Base-by-base conservation (phyloP, 1,140 invertebrate species). In the Samia ricini region DNA sequence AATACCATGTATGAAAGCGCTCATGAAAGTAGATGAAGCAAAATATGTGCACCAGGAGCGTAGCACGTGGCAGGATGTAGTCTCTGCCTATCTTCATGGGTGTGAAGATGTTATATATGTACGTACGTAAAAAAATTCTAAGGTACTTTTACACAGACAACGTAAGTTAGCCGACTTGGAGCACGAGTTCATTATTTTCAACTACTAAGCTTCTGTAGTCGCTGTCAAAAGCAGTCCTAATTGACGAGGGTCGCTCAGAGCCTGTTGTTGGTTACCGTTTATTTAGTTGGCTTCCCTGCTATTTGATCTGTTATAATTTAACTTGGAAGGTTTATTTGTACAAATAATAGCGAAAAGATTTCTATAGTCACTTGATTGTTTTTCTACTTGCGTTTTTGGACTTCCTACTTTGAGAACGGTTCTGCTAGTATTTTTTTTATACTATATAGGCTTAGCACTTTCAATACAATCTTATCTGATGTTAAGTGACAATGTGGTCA, bases 241-340 rank as follows among this genome's bases (percentile, higher is more conserved):
- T 75, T 85, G 83, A 85, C 83, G 79, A 85, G 81, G 83, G 83
- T 85, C 7, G 51, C 22, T 52, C 51, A 52, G 20, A n/a, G n/a
- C 29, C 42, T 49, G n/a, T n/a, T 63, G 60, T 64, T 68, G 56
- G 67, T 64, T 54, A 68, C 59, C 74, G 71, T 81, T 81, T 79
- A 84, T 79, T 79, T 81, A 79, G 73, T 80, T 79, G 79, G 81
- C 77, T 74, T 76, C 68, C 62, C 18, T 20, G 59, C 68, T 60
- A 66, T 68, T 71, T 78, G 65, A 74, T 78, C 78, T 69, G 68
- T 66, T 69, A 71, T 77, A 79, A 76, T 77, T 77, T 76, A 55
- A 55, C 52, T 21, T 12, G 8, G 33, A 15, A 42, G 26, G 3
- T 26, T 15, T 4, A 1, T 42, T 42, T 42, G 33, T 42, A 26